Evolutionary conservation across 35 echinoderm and acorn worm species (phyloP), one percentile per base, ranked within the genome.

Genomic region (Ptychodera flava): DNA sequence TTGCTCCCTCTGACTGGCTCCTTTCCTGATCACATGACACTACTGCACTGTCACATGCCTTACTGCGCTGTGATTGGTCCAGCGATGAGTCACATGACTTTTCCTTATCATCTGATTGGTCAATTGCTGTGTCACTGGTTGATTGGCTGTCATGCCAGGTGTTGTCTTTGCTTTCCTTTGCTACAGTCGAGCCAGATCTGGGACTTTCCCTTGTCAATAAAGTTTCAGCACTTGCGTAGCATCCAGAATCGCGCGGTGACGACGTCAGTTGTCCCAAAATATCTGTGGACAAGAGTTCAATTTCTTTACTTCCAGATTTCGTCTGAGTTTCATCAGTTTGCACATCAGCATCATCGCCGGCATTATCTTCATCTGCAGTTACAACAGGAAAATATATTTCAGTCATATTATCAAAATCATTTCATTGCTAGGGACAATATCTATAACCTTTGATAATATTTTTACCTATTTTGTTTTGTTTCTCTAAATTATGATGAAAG

Each of bases 191-290:
- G 28, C 82, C 82, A 0, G 82, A 1, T 2, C 37, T 34, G 28
- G 34, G 33, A 36, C 82, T 34, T 16, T 83, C 37, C 1, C 37
- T 83, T 27, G 34, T 83, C 12, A 83, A 30, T 37, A 83, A 30
- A 35, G 35, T 83, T 36, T 83, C 82, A 28, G 33, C 37, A 37
- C 82, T 83, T 16, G 82, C 82, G 37, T 83, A 83, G 82, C 82
- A 83, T 29, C 82, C 82, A 37, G 82, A 83, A 36, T 83, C 82
- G 1, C 82, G 32, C 29, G 82, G 33, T 35, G 82, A 64, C 45
- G 45, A 64, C 6, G 45, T 64, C 45, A 64, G 45, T 64, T 64
- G 45, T 12, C 45, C 45, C 6, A 64, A 64, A 12, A 64, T 64
- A 12, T 64, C 45, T 64, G 45, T 64, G 6, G 45, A 64, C 22